Evolutionary conservation across 2,888 invertebrate genomes (phyloP).

Genomic region (Calephelis perditalis): DNA sequence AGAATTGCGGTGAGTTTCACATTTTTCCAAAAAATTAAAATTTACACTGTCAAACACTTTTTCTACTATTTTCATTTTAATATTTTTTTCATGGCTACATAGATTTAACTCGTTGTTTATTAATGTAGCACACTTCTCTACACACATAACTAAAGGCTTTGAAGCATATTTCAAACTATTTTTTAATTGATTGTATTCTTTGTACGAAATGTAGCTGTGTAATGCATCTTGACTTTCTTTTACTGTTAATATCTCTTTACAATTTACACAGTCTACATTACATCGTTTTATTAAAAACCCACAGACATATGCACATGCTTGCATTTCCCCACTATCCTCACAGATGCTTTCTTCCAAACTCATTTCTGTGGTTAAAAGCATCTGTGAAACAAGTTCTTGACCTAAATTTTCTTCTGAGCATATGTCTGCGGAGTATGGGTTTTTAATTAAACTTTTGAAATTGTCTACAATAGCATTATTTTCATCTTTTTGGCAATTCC

Average conservation of each 20-base stretch:
- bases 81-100: neutral
- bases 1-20: neutral
- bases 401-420: neutral
- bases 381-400: neutral
- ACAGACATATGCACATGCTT: slow-evolving; percentile 15
- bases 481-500: slow-evolving; percentile 26
- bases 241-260: slow-evolving; percentile 17
- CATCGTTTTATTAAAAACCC: slow-evolving; percentile 11
- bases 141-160: neutral
- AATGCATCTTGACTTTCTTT: slow-evolving; percentile 19
- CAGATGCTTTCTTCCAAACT: slow-evolving; percentile 8
- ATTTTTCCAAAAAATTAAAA: neutral
- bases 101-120: neutral
- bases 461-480: neutral
- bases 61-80: neutral
- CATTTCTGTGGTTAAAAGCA: slow-evolving; percentile 4
- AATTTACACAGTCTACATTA: neutral
- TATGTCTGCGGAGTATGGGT: slow-evolving; percentile 6
- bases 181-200: neutral
- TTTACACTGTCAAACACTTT: neutral
- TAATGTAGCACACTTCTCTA: neutral
- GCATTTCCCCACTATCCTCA: slow-evolving; percentile 5
- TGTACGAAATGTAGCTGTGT: neutral
- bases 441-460: slow-evolving; percentile 1
- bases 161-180: neutral